Conservation (phyloP, 2,113 vertebrate species). For the Cynocephalus volans region DNA sequence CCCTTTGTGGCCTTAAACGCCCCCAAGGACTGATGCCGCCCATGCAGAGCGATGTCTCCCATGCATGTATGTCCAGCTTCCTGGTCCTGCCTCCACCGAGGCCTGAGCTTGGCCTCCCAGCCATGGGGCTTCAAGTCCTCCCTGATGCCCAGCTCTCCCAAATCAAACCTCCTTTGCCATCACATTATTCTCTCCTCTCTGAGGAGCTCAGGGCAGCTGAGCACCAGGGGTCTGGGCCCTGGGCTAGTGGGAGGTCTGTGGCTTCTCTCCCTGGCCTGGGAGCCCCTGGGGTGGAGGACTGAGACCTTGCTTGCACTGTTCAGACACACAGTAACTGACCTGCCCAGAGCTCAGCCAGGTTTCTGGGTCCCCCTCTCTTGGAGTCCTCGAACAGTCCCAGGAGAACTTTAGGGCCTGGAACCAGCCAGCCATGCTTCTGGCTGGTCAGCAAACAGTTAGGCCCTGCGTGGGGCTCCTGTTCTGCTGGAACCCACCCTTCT, state of each 20-base stretch:
- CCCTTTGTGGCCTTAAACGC: background rate
- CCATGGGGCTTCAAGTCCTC: background rate
- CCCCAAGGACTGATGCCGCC: background rate
- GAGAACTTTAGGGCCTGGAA: background rate
- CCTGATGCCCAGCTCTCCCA: too few species aligned
- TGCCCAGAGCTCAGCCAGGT: background rate
- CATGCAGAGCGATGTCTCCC: too few species aligned
- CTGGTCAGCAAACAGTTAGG: background rate
- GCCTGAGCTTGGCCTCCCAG: background rate
- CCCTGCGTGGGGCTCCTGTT: too few species aligned
- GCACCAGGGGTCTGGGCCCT: too few species aligned
- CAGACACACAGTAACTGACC: too few species aligned
- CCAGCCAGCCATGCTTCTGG: background rate
- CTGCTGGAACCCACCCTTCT: accelerated
- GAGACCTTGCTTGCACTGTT: too few species aligned
- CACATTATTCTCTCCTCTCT: background rate
- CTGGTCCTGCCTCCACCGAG: background rate
- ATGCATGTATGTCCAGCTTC: too few species aligned
- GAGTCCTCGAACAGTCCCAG: background rate
- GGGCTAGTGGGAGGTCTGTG: background rate
- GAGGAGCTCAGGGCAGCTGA: background rate
- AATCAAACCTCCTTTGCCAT: background rate
- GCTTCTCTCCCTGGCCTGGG: background rate
- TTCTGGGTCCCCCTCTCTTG: background rate
- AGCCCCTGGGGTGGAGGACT: background rate